Evolutionary conservation across 2,888 invertebrate genomes (phyloP).

Genomic region (Drosophila ezoana): DNA sequence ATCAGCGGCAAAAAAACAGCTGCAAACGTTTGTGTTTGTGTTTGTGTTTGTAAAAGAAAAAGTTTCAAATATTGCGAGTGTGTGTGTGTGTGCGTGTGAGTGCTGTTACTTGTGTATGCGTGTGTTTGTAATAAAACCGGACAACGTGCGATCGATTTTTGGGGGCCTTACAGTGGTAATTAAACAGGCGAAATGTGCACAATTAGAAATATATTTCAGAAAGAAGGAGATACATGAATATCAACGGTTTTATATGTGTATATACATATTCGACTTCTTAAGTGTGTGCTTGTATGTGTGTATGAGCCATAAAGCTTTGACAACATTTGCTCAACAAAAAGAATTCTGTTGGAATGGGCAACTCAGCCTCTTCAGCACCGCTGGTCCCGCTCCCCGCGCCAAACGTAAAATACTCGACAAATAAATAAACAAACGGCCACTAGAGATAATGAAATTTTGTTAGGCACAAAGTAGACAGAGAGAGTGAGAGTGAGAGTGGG

Average conservation of each 20-base stretch:
- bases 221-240: neutral
- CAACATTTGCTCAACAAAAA: constrained; percentile 26
- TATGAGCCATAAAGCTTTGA: constrained; percentile 32
- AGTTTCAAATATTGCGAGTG: constrained; percentile 11
- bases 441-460: constrained; percentile 73
- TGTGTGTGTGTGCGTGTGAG: constrained; percentile 11
- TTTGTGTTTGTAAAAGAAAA: constrained; percentile 26
- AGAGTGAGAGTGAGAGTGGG: neutral
- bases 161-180: constrained; percentile 44
- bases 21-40: constrained; percentile 40
- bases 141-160: constrained; percentile 74
- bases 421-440: constrained; percentile 73
- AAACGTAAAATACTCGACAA: constrained; percentile 50
- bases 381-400: neutral
- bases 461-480: constrained; percentile 19
- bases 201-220: neutral
- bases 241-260: neutral
- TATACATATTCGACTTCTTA: neutral
- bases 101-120: constrained; percentile 22
- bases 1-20: constrained; percentile 63
- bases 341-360: neutral
- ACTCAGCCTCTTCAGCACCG: neutral
- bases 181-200: constrained; percentile 5
- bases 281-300: constrained; percentile 2
- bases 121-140: constrained; percentile 53